Conservation (phyloP, 2,113 vertebrate species). For the Vimba vimba region DNA sequence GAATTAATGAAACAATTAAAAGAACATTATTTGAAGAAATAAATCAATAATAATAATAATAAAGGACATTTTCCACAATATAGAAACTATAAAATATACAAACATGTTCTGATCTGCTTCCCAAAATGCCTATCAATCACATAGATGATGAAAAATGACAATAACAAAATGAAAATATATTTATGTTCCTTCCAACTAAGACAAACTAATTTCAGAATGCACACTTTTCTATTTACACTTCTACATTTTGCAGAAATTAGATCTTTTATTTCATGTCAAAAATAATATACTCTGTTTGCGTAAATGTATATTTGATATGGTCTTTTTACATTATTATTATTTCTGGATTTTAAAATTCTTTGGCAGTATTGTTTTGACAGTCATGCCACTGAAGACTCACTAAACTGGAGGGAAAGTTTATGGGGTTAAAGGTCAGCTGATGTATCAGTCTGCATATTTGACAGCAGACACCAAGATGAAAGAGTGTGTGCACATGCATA, state of each 20-base stretch:
- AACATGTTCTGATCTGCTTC: conserved; percentile 7
- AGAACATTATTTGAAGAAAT: not conserved
- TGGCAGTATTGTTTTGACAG: not conserved
- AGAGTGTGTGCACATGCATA: not conserved
- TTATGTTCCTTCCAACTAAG: not conserved
- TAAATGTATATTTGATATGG: not conserved
- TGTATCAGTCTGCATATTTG: not conserved
- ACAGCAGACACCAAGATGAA: conserved; percentile 35
- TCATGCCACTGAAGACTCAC: not conserved
- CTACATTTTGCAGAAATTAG: not conserved
- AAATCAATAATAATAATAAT: not conserved
- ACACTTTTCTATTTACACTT: not conserved
- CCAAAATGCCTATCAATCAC: not conserved
- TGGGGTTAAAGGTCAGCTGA: conserved; percentile 17
- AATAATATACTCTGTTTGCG: not conserved
- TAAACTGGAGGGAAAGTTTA: not conserved
- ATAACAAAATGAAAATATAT: not conserved
- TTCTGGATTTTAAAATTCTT: not conserved
- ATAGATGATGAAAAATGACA: not conserved
- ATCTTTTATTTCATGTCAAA: not conserved
- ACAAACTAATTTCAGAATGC: not conserved
- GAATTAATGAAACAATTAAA: not conserved
- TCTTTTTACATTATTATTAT: not conserved
- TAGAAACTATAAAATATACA: not conserved
- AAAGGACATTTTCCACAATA: not conserved